Conservation (phyloP, 2,113 vertebrate genomes). For the Abramis brama region DNA sequence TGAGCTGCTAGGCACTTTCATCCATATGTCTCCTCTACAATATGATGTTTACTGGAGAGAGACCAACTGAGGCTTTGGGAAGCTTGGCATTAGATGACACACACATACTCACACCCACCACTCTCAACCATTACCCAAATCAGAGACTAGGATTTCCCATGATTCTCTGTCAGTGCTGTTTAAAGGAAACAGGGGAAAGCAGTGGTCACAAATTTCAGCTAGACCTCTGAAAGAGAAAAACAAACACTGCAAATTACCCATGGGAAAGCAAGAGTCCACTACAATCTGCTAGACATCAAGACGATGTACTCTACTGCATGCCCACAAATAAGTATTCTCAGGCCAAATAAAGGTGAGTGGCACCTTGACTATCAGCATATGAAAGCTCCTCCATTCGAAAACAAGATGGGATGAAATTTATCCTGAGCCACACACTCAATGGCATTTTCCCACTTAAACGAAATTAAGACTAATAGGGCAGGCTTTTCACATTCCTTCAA, state of each 20-base stretch:
- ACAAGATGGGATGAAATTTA: slow-evolving; percentile 27
- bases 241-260: slow-evolving; percentile 22
- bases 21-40: slow-evolving; percentile 15
- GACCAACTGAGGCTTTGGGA: slow-evolving; percentile 20
- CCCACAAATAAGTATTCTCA: slow-evolving; percentile 36
- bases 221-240: slow-evolving; percentile 29
- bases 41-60: slow-evolving; percentile 30
- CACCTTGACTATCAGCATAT: slow-evolving; percentile 37
- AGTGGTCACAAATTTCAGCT: slow-evolving; percentile 30
- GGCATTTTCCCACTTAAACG: slow-evolving; percentile 19
- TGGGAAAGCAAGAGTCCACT: slow-evolving; percentile 22
- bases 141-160: slow-evolving; percentile 14
- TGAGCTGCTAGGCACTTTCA: slow-evolving; percentile 1
- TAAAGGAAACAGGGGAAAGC: slow-evolving; percentile 17
- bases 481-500: slow-evolving; percentile 19
- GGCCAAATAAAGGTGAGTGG: slow-evolving; percentile 31
- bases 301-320: slow-evolving; percentile 7
- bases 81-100: slow-evolving; percentile 35
- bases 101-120: slow-evolving; percentile 7
- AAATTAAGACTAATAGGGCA: slow-evolving; percentile 43
- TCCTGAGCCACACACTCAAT: slow-evolving; percentile 20
- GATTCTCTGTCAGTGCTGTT: slow-evolving; percentile 26
- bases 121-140: slow-evolving; percentile 25
- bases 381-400: slow-evolving; percentile 6
- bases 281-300: slow-evolving; percentile 37